Evolutionary conservation across 2,797 vertebrate species (phyloP), one percentile per base, ranked within the genome.

Genomic region (Sebastes baramenuke): DNA sequence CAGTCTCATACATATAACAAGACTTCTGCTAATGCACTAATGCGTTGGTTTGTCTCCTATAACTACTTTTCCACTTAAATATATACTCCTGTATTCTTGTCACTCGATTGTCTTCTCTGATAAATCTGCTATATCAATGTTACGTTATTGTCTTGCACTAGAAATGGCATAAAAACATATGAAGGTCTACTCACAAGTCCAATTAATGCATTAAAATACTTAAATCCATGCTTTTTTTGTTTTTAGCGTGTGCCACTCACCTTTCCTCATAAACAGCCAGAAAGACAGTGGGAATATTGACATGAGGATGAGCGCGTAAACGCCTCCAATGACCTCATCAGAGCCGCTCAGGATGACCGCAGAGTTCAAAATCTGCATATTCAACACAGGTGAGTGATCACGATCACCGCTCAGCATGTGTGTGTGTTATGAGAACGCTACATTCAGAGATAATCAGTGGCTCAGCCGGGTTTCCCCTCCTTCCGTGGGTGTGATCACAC

Each of bases 251-350:
- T 32, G 5, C 11, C 32, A 89, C 94, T 93, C 84, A 93, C 90
- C 92, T 87, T 75, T 88, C 24, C 32, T 87, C 27, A 18, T 70
- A 52, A 88, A 84, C 60, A 94, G 70, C 86, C 89, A 91, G 74
- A 71, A 90, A 62, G 72, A 87, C 46, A 93, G 62, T 12, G 89
- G 90, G 13, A 93, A 78, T 25, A 93, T 1, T n/a, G 82, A 78
- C 42, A 94, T 69, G 20, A 94, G 29, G 36, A 91, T 8, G 3
- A 93, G 18, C 0, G 82, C 55, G 52, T 88, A 88, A 54, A 94
- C 56, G n/a, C 78, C 77, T 73, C 80, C 77, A 18, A 36, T 30
- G 16, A 60, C 24, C 20, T 83, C 90, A 20, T 87, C 83, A 13
- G 69, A 62, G 27, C 59, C 11, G 3, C 18, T 72, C 34, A 52